Evolutionary conservation across 2,797 vertebrate species (phyloP), one percentile per base, ranked within the genome.

Genomic region (Pipistrellus pygmaeus): DNA sequence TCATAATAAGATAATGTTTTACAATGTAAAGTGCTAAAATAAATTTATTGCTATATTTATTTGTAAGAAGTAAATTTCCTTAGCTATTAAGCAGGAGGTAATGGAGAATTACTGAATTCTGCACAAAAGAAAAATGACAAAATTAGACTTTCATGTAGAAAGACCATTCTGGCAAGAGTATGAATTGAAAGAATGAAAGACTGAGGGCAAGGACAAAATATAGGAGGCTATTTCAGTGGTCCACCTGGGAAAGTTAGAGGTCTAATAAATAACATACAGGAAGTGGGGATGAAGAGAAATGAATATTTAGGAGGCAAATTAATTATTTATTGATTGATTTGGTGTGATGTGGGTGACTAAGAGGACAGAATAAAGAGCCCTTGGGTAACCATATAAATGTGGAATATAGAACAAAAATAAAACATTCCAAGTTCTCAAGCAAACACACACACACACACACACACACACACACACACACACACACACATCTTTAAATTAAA

Each of bases 111-210:
- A 72, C 6, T 13, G 53, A 90, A 76, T 69, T 94, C 69, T 68
- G 46, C 85, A 27, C n/a, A 95, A 51, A 93, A 41, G 38, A 78
- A 62, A 10, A 85, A 60, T 27, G 18, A 86, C 35, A 75, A 80
- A 91, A 86, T 66, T 18, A 64, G 23, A 73, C 90, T 95, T 92
- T 86, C 38, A 14, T 57, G n/a, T 95, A 89, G 69, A 83, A 77
- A 83, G 23, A 86, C 35, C 21, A 64, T n/a, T 84, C 64, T 93
- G 25, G 62, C 41, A 82, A 55, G 30, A 35, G 17, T 60, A 57
- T 75, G 17, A 53, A 69, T 23, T 84, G 15, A 23, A 46, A 12
- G 44, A 88, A 60, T 88, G 10, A 85, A 83, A 69, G 23, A 66
- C 23, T 85, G 0, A 32, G 30, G 25, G 11, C 17, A 93, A 88